phyloP scores from a whole-genome alignment of 2,113 vertebrate species.

The Lutjanus erythropterus region DNA sequence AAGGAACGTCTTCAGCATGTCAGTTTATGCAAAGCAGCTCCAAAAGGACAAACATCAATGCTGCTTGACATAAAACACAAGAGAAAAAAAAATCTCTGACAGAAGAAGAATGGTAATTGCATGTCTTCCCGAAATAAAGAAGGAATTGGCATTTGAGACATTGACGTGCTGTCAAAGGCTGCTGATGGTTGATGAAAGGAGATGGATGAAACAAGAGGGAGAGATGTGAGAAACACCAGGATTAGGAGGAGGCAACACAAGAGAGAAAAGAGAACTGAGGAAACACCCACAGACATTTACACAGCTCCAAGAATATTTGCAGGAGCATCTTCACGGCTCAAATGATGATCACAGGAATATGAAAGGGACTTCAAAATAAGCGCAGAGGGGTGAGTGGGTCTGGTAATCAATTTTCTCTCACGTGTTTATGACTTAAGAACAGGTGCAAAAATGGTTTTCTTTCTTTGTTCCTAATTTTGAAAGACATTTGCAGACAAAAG shows the following conservation, averaged over 20 bases:
- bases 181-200: slow-evolving; percentile 69
- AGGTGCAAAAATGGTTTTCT: too few relatives aligned
- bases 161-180: slow-evolving; percentile 62
- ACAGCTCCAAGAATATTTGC: background rate
- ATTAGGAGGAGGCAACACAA: background rate
- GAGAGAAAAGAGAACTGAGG: slow-evolving; percentile 19
- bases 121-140: slow-evolving; percentile 58
- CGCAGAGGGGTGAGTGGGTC: too few relatives aligned
- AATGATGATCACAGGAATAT: background rate
- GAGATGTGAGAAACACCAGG: slow-evolving; percentile 4
- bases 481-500: too few relatives aligned
- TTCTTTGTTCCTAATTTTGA: too few relatives aligned
- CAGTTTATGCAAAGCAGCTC: slow-evolving; percentile 41
- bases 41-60: slow-evolving; percentile 23
- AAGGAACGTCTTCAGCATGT: slow-evolving; percentile 14
- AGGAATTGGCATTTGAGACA: slow-evolving; percentile 65
- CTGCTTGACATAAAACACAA: slow-evolving; percentile 38
- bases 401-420: too few relatives aligned
- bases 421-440: too few relatives aligned
- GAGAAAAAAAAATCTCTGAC: slow-evolving; percentile 43
- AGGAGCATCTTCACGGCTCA: background rate
- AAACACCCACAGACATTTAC: slow-evolving; percentile 42
- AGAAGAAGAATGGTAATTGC: slow-evolving; percentile 65
- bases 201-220: slow-evolving; percentile 27
- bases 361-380: background rate